These are phyloP conservation scores for Physella acuta DNA, from an alignment of 1,140 invertebrate species.

Conservation along the genomic window DNA sequence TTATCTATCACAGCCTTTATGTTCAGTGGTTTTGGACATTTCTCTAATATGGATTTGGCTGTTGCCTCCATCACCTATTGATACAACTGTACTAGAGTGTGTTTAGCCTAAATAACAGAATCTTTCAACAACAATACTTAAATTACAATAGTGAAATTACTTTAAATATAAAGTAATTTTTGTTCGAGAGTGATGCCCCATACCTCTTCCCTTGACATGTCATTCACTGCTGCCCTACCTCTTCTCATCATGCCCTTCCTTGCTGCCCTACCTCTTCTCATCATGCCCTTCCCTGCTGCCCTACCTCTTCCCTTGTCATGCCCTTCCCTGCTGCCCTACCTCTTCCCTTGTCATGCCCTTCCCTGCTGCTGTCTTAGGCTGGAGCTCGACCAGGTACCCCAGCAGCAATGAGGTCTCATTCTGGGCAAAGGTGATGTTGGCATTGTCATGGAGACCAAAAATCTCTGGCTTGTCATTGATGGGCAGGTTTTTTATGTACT, in stretches of 20 bases:
- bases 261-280: no score
- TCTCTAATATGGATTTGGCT: conserved; percentile 57
- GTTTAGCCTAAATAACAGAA: no score
- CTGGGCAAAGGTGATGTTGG: conserved; percentile 76
- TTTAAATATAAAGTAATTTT: not conserved
- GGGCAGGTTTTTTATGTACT: conserved; percentile 57
- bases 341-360: conserved; percentile 59
- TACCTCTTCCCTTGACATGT: no score
- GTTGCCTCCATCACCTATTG: conserved; percentile 57
- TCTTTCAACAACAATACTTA: not conserved
- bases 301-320: no score
- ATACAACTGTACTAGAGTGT: no score
- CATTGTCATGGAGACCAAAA: conserved; percentile 62
- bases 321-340: conserved; percentile 48
- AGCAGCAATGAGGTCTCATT: conserved; percentile 69
- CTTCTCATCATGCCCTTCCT: no score
- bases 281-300: no score
- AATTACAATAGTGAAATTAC: not conserved
- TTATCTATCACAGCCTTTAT: conserved; percentile 59
- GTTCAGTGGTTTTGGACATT: conserved; percentile 65
- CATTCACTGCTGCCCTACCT: no score
- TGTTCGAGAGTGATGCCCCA: no score
- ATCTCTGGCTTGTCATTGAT: conserved; percentile 62
- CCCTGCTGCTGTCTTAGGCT: conserved; percentile 55
- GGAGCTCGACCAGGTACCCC: conserved; percentile 63